A percentile compares a stretch with the other conserved stretches of the same genome.
Conservation (phyloP, 2,888 invertebrate genomes). For the Bruchidius siliquastri region DNA sequence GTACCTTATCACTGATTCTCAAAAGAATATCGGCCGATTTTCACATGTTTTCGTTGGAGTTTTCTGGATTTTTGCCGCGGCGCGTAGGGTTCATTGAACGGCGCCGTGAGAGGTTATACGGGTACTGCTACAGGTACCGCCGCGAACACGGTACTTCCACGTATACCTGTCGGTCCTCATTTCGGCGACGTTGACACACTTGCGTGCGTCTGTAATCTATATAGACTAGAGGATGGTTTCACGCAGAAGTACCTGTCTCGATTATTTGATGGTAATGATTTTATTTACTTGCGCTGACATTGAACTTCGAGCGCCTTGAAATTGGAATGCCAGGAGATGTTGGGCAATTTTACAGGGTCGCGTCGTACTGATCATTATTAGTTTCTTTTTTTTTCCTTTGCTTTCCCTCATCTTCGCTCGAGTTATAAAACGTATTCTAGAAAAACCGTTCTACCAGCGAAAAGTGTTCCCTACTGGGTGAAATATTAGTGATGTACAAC, state of each 20-base stretch:
- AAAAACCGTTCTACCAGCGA: no score
- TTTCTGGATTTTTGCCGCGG: not conserved
- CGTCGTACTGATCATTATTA: not conserved
- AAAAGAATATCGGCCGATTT: not conserved
- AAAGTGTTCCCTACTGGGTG: no score
- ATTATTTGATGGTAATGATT: not conserved
- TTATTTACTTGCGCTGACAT: not conserved
- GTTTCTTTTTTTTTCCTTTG: no score
- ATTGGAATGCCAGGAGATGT: not conserved
- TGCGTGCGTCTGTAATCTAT: not conserved
- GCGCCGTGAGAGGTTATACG: not conserved
- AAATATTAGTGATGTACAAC: no score
- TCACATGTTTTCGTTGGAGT: not conserved
- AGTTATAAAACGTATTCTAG: no score
- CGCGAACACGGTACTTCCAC: not conserved
- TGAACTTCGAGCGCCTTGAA: not conserved
- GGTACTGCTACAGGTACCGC: not conserved
- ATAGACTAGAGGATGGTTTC: not conserved
- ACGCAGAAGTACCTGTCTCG: not conserved
- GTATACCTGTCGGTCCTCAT: not conserved
- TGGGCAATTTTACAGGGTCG: not conserved
- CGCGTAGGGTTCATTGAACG: not conserved
- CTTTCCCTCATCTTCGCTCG: no score
- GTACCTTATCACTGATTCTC: not conserved
- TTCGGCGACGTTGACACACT: not conserved